Evolutionary conservation across 2,888 invertebrate species (phyloP), one percentile per base, ranked within the genome.

Genomic region (Philereme vetulata): DNA sequence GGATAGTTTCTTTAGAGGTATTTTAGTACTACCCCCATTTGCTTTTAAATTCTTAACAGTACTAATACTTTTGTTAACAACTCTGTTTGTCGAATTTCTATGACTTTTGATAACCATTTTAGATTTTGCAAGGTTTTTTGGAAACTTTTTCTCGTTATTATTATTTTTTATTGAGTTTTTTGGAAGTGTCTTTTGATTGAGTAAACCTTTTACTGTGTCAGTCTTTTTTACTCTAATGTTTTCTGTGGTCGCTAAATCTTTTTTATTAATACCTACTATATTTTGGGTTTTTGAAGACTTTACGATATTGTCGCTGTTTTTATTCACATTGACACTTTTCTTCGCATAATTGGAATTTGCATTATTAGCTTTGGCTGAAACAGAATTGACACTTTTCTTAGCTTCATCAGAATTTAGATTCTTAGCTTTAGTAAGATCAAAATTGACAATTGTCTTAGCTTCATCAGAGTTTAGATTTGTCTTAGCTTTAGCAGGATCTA

Each of bases 1-100:
- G 0, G 74, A 64, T 1, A 74, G n/a, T 36, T 71, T 76, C 46
- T 78, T 84, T 50, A 77, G 78, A 0, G 85, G 82, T 42, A 86
- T 84, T 60, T 81, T 85, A 0, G 85, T 74, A 0, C 54, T 61
- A 42, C 63, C 70, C 47, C 68, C 38, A 65, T 73, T 77, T 62
- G 74, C 72, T 40, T 70, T 72, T 6, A 45, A 56, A 45, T 33
- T 8, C 9, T 43, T 51, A 43, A 7, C 7, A 4, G 40, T 32
- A 36, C 0, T 50, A 5, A 32, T 6, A n/a, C 9, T 43, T 35
- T 59, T 56, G 4, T 51, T 56, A 0, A n/a, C 6, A 10, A 47
- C 43, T 46, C 45, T 60, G 21, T 51, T 46, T 5, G 32, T 0
- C 6, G 59, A 53, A 42, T 40, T 50, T 35, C 59, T 56, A 9